Percentiles rank a stretch among this genome's conserved stretches.
phyloP scores from a whole-genome alignment of 2,113 vertebrate species.

The Rhabdomys dilectus region DNA sequence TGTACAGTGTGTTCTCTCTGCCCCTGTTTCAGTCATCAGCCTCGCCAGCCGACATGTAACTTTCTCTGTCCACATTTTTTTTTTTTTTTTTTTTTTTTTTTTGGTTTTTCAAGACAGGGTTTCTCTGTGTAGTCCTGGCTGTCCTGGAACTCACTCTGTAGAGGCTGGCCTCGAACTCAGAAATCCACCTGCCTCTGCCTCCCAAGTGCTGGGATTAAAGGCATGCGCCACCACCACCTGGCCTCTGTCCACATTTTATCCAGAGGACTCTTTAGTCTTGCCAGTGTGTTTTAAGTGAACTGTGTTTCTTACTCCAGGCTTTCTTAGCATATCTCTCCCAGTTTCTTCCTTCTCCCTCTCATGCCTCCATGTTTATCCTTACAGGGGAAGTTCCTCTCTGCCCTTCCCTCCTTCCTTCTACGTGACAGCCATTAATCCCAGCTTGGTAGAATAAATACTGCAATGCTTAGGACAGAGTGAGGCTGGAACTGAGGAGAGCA shows the following conservation, averaged over 20 bases:
- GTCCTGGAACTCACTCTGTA: too few species aligned
- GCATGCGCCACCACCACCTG: too few species aligned
- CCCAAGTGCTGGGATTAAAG: too few species aligned
- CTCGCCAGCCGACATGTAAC: background rate
- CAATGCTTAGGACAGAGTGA: background rate
- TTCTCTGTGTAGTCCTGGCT: too few species aligned
- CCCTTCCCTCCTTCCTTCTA: background rate
- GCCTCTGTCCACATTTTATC: background rate
- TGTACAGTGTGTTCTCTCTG: background rate
- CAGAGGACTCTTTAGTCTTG: slow-evolving; percentile 22
- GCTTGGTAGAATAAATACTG: background rate
- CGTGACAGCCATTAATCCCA: background rate
- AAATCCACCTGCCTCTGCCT: too few species aligned
- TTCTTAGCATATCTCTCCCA: background rate
- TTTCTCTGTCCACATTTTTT: background rate
- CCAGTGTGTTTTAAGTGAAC: background rate
- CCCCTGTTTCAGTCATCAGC: background rate
- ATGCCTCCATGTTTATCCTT: background rate
- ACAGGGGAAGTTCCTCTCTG: background rate
- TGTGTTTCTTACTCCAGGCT: background rate
- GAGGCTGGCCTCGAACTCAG: too few species aligned
- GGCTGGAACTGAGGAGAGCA: fast-evolving
- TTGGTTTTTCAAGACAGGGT: too few species aligned
- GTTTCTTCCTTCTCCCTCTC: background rate
- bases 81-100: too few species aligned